phyloP scores from a whole-genome alignment of 2,113 vertebrate species.

The Hemiscyllium ocellatum region DNA sequence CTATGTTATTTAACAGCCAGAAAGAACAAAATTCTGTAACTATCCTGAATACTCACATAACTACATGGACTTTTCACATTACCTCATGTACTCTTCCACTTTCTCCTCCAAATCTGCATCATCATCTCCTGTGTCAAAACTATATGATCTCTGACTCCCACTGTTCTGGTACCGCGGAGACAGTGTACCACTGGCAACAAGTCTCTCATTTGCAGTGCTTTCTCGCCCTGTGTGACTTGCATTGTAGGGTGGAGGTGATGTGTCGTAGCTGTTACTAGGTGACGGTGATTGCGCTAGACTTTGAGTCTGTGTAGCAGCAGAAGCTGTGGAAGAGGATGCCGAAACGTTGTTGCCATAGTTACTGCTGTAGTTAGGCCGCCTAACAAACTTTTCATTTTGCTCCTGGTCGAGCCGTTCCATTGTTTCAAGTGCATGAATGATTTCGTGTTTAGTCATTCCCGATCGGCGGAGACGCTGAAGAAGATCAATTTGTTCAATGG shows the following conservation, averaged over 20 bases:
- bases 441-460: constrained; percentile 71
- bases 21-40: background rate
- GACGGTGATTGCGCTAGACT: constrained; percentile 63
- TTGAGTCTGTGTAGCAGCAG: constrained; percentile 67
- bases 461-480: constrained; percentile 67
- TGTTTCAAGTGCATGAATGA: constrained; percentile 67
- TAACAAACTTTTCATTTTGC: constrained; percentile 42
- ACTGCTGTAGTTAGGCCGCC: constrained; percentile 51
- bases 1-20: background rate
- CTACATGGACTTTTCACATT: constrained; percentile 28
- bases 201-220: constrained; percentile 9
- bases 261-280: constrained; percentile 69
- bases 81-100: constrained; percentile 76
- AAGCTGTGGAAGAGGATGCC: constrained; percentile 58
- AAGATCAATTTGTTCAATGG: constrained; percentile 72
- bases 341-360: constrained; percentile 49
- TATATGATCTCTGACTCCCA: constrained; percentile 61
- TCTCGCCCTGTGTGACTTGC: constrained; percentile 28
- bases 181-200: constrained; percentile 20
- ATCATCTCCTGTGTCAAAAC: constrained; percentile 66
- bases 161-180: constrained; percentile 57
- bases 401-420: constrained; percentile 67
- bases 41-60: background rate
- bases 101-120: constrained; percentile 73
- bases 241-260: constrained; percentile 56